phyloP scores from a whole-genome alignment of 2,113 vertebrate species.

The Plectropomus leopardus region DNA sequence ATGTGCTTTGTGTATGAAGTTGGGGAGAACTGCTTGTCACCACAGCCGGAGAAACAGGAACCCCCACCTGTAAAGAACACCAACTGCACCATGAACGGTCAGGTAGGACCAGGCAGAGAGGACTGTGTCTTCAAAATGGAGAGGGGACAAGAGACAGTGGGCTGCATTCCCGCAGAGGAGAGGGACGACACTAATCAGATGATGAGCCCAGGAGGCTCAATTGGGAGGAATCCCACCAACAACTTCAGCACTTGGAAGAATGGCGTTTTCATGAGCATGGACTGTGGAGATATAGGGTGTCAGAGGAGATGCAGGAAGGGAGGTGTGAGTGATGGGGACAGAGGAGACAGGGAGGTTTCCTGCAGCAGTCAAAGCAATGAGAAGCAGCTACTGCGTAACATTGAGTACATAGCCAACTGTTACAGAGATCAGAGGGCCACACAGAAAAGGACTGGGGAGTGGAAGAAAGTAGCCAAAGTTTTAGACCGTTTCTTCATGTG shows the following conservation, averaged over 20 bases:
- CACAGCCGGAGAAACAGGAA: slow-evolving; percentile 66
- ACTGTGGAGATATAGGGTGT: slow-evolving; percentile 57
- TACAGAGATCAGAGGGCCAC: slow-evolving; percentile 88
- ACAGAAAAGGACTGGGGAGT: slow-evolving; percentile 87
- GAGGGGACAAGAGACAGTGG: background rate
- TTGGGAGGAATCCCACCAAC: slow-evolving; percentile 54
- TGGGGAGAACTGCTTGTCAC: slow-evolving; percentile 86
- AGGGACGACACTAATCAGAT: slow-evolving; percentile 71
- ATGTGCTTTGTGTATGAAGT: slow-evolving; percentile 89
- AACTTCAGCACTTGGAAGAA: slow-evolving; percentile 54
- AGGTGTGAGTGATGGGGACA: slow-evolving; percentile 71
- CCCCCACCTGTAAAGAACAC: slow-evolving; percentile 44
- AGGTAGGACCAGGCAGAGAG: slow-evolving; percentile 54
- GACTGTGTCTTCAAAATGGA: slow-evolving; percentile 56
- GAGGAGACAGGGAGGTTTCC: slow-evolving; percentile 35
- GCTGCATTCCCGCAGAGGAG: slow-evolving; percentile 4
- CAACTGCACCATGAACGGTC: slow-evolving; percentile 70
- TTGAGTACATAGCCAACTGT: slow-evolving; percentile 88
- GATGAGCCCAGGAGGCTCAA: slow-evolving; percentile 50
- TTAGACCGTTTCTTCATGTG: slow-evolving; percentile 94
- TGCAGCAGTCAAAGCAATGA: slow-evolving; percentile 75
- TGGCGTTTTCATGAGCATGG: slow-evolving; percentile 63
- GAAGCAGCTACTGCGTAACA: slow-evolving; percentile 82
- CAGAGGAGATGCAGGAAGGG: slow-evolving; percentile 63
- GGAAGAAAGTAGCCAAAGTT: slow-evolving; percentile 92